Evolutionary conservation across 2,888 invertebrate genomes (phyloP).

Genomic region (Dryadula phaetusa): DNA sequence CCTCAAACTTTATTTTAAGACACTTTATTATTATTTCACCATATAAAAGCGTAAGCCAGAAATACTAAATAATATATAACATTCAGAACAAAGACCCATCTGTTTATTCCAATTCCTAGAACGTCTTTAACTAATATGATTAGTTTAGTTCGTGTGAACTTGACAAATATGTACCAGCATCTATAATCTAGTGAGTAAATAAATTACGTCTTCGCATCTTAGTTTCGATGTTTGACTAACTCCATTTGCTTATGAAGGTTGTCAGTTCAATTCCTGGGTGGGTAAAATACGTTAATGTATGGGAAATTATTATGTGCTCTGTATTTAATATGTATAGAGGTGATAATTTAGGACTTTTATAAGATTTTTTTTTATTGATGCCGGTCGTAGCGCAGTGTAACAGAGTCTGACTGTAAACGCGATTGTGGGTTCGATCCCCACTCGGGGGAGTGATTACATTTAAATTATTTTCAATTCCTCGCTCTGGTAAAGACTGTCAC

Average conservation of each 20-base stretch:
- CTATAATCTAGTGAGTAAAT: not conserved
- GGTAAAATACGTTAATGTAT: too few species aligned
- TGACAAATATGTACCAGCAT: constrained; percentile 2
- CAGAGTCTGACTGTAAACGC: too few species aligned
- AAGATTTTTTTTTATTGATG: too few species aligned
- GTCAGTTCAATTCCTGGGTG: not conserved
- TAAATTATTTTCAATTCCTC: too few species aligned
- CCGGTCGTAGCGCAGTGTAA: too few species aligned
- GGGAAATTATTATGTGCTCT: too few species aligned
- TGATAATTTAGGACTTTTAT: too few species aligned
- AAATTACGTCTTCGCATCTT: constrained; percentile 7
- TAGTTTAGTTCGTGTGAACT: not conserved
- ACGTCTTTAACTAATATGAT: constrained; percentile 16
- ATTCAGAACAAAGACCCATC: not conserved
- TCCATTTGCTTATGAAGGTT: not conserved
- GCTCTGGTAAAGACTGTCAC: too few species aligned
- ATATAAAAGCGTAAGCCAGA: not conserved
- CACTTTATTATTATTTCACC: not conserved
- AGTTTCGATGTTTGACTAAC: not conserved
- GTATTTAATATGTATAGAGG: too few species aligned
- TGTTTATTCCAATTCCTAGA: constrained; percentile 2
- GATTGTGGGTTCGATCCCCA: too few species aligned
- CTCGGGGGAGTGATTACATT: too few species aligned
- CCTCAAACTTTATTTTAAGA: too few species aligned
- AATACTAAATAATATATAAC: constrained; percentile 4